phyloP scores from a whole-genome alignment of 2,113 vertebrate genomes.

The Menura novaehollandiae region DNA sequence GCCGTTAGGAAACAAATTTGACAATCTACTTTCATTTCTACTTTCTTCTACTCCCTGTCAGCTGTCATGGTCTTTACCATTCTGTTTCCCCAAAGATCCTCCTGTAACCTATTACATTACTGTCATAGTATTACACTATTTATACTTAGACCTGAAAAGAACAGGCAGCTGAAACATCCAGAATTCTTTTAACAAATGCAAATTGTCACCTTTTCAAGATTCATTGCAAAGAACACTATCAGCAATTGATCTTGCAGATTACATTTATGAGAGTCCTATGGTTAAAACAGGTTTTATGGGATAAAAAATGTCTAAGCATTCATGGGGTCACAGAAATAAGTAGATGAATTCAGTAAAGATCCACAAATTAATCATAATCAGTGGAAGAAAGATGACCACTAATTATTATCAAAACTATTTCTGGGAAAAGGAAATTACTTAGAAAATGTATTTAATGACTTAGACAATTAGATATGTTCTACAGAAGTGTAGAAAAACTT shows the following conservation, averaged over 20 bases:
- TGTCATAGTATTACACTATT: not conserved
- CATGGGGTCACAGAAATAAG: not conserved
- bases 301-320: not conserved
- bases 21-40: not conserved
- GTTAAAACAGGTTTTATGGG: not conserved
- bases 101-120: not conserved
- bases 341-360: not conserved
- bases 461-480: not conserved
- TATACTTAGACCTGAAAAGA: not conserved
- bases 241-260: not conserved
- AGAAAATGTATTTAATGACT: conserved; percentile 11
- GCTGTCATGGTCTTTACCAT: not conserved
- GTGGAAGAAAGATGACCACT: not conserved
- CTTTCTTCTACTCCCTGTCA: not conserved
- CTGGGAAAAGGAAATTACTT: not conserved
- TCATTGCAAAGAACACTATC: not conserved
- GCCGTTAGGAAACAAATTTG: not conserved
- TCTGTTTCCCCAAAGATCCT: not conserved
- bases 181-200: not conserved
- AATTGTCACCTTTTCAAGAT: not conserved
- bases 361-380: not conserved
- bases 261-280: not conserved
- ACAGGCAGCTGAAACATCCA: not conserved
- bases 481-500: not conserved
- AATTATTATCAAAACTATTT: not conserved